phyloP scores from a whole-genome alignment of 2,888 invertebrate genomes.

The Heliconius erato region DNA sequence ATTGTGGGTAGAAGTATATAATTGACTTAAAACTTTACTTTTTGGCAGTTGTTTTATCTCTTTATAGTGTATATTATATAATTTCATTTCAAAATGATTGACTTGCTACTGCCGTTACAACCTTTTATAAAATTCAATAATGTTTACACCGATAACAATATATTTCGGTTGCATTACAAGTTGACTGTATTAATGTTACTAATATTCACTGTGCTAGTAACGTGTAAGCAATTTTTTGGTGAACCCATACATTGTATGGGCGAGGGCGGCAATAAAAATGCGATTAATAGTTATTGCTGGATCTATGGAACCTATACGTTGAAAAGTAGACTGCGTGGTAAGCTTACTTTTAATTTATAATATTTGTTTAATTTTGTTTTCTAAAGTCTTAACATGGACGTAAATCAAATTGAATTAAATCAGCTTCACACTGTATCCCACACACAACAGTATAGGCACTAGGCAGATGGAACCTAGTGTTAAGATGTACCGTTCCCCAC shows the following conservation, averaged over 20 bases:
- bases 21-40: not conserved
- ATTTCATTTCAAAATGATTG: slow-evolving; percentile 80
- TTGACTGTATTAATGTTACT: slow-evolving; percentile 90
- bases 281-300: slow-evolving; percentile 92
- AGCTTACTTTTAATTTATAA: slow-evolving; percentile 48
- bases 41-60: not conserved
- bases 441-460: too few relatives aligned
- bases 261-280: slow-evolving; percentile 84
- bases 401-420: too few relatives aligned
- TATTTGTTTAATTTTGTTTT: not conserved
- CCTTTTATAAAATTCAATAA: slow-evolving; percentile 88
- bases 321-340: slow-evolving; percentile 76
- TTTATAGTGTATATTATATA: not conserved
- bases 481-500: too few relatives aligned
- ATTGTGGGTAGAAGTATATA: slow-evolving; percentile 10
- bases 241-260: slow-evolving; percentile 92
- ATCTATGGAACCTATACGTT: slow-evolving; percentile 90
- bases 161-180: slow-evolving; percentile 91
- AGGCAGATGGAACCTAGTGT: too few relatives aligned
- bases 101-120: slow-evolving; percentile 88
- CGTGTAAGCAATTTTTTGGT: slow-evolving; percentile 94
- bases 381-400: not conserved
- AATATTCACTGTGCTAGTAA: slow-evolving; percentile 90
- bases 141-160: slow-evolving; percentile 90
- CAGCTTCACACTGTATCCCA: too few relatives aligned